These are phyloP conservation scores for Pachyuromys duprasi DNA, from an alignment of 2,797 vertebrate genomes.

Conservation along the genomic window DNA sequence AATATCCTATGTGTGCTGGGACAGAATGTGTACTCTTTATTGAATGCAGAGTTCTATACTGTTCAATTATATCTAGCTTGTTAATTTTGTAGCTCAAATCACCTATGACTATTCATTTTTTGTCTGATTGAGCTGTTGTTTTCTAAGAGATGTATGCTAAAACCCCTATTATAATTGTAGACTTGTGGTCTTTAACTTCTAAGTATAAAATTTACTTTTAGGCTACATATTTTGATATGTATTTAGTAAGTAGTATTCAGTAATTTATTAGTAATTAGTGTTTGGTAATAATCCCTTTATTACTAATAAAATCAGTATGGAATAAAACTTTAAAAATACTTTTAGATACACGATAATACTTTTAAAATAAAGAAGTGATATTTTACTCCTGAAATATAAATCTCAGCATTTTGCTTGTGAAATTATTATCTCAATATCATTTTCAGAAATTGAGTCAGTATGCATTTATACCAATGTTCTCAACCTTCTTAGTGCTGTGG, in stretches of 20 bases:
- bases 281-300: background rate
- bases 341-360: slow-evolving; percentile 32
- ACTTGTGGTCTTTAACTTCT: slow-evolving; percentile 15
- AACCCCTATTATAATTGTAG: background rate
- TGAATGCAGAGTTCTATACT: background rate
- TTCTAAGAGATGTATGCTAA: slow-evolving; percentile 35
- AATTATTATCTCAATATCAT: background rate
- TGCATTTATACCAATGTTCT: background rate
- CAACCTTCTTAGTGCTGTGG: background rate
- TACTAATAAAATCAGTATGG: slow-evolving; percentile 9
- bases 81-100: slow-evolving; percentile 58
- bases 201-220: background rate
- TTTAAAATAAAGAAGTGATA: background rate
- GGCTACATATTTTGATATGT: background rate
- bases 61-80: slow-evolving; percentile 52
- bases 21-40: slow-evolving; percentile 37
- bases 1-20: background rate
- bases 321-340: background rate
- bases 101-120: slow-evolving; percentile 57
- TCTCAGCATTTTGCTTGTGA: slow-evolving; percentile 49
- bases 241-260: background rate
- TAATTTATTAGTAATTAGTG: background rate
- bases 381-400: background rate
- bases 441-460: slow-evolving; percentile 27
- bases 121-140: slow-evolving; percentile 34